Evolutionary conservation across 2,888 invertebrate genomes (phyloP), one percentile per base, ranked within the genome.

Genomic region (Sinelater perroti): DNA sequence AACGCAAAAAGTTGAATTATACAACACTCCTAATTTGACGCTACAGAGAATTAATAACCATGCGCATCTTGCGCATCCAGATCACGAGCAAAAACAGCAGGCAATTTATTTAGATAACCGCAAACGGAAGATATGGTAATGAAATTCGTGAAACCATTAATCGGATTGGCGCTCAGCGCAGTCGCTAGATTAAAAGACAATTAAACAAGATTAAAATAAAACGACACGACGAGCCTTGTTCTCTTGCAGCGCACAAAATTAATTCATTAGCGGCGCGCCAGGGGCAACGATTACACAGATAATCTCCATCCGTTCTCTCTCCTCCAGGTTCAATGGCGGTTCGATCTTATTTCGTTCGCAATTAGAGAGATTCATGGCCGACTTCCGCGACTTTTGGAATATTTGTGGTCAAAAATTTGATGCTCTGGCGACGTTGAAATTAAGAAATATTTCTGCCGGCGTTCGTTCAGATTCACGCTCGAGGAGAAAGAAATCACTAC

Each of bases 171-270:
- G 55, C 42, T 42, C 49, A 17, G 52, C 52, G 44, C 56, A 58
- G 57, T 56, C 60, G 60, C 44, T 61, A 67, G 68, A 68, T 68
- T 66, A 70, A 69, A 68, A 67, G 65, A 68, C 70, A 70, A 70
- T 70, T 69, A 70, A 66, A 65, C 64, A 55, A 66, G 71, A 71
- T 71, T 72, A 70, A 71, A 70, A 70, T 64, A 66, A 66, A 66
- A 67, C 64, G 68, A 70, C 70, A 70, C 67, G 68, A 69, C 63
- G 68, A 66, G 65, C 66, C 67, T 68, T 66, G 69, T 70, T 69
- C 67, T 61, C 67, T 64, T 53, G 65, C 65, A 62, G 65, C 64
- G 67, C 64, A 64, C 68, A 63, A 68, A 70, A 71, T 72, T 71
- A 72, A 71, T 72, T 70, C 71, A 72, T 73, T 70, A 72, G 65